Conservation (phyloP, 1,140 invertebrate species). For the Drosophila baimaii region DNA sequence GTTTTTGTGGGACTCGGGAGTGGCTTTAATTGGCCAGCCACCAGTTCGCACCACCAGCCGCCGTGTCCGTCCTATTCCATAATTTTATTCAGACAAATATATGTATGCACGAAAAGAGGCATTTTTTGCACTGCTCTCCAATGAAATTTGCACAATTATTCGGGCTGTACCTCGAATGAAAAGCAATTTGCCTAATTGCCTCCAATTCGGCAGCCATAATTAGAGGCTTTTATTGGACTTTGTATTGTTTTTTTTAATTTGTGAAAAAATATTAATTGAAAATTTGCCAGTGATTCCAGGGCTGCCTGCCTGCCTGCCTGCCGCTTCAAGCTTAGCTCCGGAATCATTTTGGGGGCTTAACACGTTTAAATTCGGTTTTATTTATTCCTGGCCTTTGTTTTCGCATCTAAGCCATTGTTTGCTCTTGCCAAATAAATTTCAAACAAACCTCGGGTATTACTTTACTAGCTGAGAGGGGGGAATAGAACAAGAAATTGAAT, state of each 20-base stretch:
- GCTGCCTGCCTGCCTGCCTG: no score
- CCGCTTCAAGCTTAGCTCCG: conserved; percentile 1
- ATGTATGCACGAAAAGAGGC: not conserved
- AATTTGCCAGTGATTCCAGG: conserved; percentile 17
- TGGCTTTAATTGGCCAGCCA: conserved; percentile 37
- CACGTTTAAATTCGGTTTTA: not conserved
- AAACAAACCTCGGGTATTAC: conserved; percentile 1
- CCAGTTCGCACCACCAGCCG: conserved; percentile 7
- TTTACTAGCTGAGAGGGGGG: not conserved
- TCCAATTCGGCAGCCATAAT: conserved; percentile 57
- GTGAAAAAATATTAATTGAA: conserved; percentile 46
- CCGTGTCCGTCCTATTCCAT: conserved; percentile 16
- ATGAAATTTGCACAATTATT: conserved; percentile 48
- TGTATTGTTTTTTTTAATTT: conserved; percentile 18
- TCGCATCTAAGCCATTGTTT: not conserved
- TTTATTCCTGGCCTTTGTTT: conserved; percentile 5
- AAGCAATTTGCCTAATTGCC: conserved; percentile 60
- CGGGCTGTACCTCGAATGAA: conserved; percentile 15
- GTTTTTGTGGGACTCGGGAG: conserved; percentile 26
- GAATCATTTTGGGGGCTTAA: not conserved
- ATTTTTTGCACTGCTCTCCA: conserved; percentile 12
- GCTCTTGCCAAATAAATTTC: conserved; percentile 11
- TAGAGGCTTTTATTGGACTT: conserved; percentile 37
- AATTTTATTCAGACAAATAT: conserved; percentile 38
- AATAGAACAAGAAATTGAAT: conserved; percentile 20